phyloP scores from a whole-genome alignment of 2,888 invertebrate genomes.

The Morinoia aosen region DNA sequence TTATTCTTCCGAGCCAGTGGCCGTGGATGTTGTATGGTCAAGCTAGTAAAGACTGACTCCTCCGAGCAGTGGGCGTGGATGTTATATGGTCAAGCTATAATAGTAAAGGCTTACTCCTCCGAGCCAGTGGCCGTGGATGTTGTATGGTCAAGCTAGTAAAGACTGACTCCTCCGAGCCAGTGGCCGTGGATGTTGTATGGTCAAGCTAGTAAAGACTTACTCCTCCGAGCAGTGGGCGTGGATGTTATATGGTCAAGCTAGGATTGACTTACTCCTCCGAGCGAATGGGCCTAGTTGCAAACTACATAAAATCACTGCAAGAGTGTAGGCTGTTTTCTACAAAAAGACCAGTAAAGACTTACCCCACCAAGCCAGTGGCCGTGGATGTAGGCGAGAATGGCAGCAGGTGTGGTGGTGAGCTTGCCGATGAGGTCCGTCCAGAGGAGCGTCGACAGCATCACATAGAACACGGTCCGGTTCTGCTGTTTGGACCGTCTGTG shows the following conservation, averaged over 20 bases:
- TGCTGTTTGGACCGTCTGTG: constrained; percentile 69
- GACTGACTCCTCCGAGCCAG: neutral
- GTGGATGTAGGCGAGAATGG: constrained; percentile 70
- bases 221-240: no score
- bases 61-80: no score
- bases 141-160: neutral
- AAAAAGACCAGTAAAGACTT: constrained; percentile 25
- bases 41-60: no score
- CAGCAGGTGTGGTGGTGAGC: constrained; percentile 70
- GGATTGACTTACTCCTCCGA: constrained; percentile 69
- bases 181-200: neutral
- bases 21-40: neutral
- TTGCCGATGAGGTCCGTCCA: constrained; percentile 72
- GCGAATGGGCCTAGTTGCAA: constrained; percentile 70
- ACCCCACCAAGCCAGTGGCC: constrained; percentile 70
- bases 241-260: neutral
- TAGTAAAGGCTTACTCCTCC: constrained; percentile 28
- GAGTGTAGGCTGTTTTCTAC: constrained; percentile 62
- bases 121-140: no score
- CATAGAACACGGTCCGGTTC: constrained; percentile 71
- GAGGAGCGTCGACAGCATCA: constrained; percentile 70
- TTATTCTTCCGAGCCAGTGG: neutral
- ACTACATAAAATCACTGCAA: constrained; percentile 68
- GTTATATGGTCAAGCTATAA: neutral
- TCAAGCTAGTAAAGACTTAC: no score